A percentile compares a stretch with the other conserved stretches of the same genome.
Conservation (phyloP, 2,113 vertebrate species). For the Lethenteron camtschaticum region DNA sequence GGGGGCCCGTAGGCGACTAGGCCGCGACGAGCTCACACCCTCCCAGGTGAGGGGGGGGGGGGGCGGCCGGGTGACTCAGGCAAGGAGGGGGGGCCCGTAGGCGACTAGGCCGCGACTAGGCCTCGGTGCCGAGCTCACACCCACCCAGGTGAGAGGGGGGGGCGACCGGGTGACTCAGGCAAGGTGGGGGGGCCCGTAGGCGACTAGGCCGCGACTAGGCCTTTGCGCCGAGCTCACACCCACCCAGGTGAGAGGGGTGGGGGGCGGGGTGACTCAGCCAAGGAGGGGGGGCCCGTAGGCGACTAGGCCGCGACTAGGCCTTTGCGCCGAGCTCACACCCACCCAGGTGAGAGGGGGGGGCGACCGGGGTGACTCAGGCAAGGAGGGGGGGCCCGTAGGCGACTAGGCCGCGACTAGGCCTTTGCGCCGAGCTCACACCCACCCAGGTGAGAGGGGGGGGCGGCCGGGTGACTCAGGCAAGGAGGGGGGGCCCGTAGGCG, state of each 20-base stretch:
- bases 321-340: not conserved
- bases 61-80: not conserved
- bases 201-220: not conserved
- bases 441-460: no score
- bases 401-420: no score
- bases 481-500: no score
- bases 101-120: no score
- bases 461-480: no score
- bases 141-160: no score
- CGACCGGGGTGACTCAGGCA: rapidly evolving
- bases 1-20: no score
- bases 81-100: no score
- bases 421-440: no score
- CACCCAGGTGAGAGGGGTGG: not conserved
- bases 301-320: not conserved
- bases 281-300: rapidly evolving
- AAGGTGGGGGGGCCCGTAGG: no score
- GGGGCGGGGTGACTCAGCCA: rapidly evolving
- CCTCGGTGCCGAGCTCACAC: no score
- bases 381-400: not conserved
- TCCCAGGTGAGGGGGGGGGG: slow-evolving; percentile 41
- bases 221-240: not conserved
- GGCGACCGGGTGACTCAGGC: no score
- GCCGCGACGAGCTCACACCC: slow-evolving; percentile 39
- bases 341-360: not conserved